phyloP scores from a whole-genome alignment of 2,888 invertebrate species.

The Synanthedon andrenaeformis region DNA sequence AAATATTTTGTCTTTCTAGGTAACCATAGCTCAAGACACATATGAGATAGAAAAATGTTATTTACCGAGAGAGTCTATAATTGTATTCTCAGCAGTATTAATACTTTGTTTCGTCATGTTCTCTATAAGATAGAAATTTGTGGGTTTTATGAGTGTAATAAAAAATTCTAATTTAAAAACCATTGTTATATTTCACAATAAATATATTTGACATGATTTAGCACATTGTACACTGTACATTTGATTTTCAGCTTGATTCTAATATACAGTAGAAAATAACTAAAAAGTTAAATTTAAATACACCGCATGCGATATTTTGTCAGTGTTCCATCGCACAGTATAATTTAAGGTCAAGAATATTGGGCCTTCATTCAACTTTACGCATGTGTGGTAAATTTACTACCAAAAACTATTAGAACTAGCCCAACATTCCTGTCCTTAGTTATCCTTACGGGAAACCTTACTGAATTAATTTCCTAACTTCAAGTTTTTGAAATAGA shows the following conservation, averaged over 20 bases:
- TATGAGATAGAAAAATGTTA: conserved; percentile 45
- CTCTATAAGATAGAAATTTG: conserved; percentile 16
- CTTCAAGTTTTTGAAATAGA: no score
- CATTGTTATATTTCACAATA: conserved; percentile 34
- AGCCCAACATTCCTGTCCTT: no score
- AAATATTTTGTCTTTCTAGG: conserved; percentile 24
- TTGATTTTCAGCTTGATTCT: conserved; percentile 2
- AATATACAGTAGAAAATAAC: conserved; percentile 18
- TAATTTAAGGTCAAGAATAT: no score
- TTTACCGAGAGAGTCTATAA: conserved; percentile 42
- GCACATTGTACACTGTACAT: conserved; percentile 60
- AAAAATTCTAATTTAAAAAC: not conserved
- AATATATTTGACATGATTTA: conserved; percentile 68
- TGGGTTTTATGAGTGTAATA: conserved; percentile 7
- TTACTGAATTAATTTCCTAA: no score
- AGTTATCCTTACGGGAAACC: no score
- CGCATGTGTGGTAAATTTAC: no score
- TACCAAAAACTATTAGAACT: no score
- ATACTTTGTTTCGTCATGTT: conserved; percentile 21
- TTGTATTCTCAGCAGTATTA: conserved; percentile 30
- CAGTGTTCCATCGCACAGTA: no score
- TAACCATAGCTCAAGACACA: conserved; percentile 31
- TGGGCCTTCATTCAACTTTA: no score
- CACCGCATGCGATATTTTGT: no score
- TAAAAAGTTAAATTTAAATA: conserved; percentile 6